phyloP scores from a whole-genome alignment of 2,888 invertebrate genomes.

The Trissoscelio sp. region DNA sequence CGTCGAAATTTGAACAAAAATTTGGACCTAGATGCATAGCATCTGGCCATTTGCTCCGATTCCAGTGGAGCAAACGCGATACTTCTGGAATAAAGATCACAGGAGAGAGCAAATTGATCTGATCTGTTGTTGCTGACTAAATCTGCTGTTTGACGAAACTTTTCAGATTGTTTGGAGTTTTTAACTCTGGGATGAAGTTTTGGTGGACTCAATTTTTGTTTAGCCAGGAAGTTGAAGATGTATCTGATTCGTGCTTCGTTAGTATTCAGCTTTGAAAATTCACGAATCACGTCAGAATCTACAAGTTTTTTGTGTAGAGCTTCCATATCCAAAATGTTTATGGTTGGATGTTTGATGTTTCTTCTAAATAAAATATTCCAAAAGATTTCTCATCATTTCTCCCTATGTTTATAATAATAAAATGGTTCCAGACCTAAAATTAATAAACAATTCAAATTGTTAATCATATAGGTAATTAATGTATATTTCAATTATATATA shows the following conservation, averaged over 20 bases:
- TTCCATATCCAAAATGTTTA: conserved; percentile 21
- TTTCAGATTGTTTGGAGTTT: conserved; percentile 43
- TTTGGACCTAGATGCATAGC: conserved; percentile 39
- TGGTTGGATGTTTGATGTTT: not conserved
- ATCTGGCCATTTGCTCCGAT: conserved; percentile 38
- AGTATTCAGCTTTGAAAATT: conserved; percentile 9
- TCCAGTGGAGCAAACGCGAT: conserved; percentile 43
- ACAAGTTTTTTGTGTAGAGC: conserved; percentile 26
- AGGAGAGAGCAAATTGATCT: conserved; percentile 33
- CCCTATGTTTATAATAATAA: too few species aligned
- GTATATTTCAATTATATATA: too few species aligned
- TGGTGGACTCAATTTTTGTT: conserved; percentile 27
- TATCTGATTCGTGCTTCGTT: conserved; percentile 17
- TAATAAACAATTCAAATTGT: too few species aligned
- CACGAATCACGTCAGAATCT: conserved; percentile 33
- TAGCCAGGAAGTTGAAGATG: conserved; percentile 25
- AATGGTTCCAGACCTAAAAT: too few species aligned
- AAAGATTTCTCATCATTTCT: too few species aligned
- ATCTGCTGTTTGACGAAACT: conserved; percentile 43
- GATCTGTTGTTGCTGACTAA: conserved; percentile 28
- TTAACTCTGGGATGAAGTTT: conserved; percentile 24
- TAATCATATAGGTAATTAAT: too few species aligned
- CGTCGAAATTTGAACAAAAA: conserved; percentile 28
- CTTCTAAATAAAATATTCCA: too few species aligned
- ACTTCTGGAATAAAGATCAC: conserved; percentile 46